Conservation (phyloP, 2,888 invertebrate genomes). For the Steinernema scapterisci region DNA sequence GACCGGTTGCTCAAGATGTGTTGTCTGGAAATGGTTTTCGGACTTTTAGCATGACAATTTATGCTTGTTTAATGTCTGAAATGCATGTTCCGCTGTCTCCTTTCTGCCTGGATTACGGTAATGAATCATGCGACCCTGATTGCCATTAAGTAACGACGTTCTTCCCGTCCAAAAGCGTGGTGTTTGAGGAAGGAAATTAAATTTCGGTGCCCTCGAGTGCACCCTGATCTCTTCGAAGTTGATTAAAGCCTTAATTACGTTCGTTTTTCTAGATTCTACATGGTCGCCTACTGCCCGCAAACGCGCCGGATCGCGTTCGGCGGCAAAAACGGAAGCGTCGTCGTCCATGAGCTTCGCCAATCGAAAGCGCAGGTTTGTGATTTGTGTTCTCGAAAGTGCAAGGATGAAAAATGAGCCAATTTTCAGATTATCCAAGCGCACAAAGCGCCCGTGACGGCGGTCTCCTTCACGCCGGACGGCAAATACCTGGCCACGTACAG, state of each 20-base stretch:
- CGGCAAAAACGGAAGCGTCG: conserved; percentile 86
- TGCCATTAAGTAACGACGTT: neutral
- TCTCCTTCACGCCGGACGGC: conserved; percentile 95
- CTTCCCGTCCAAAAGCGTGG: neutral
- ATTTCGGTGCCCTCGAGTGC: neutral
- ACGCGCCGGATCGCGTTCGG: conserved; percentile 93
- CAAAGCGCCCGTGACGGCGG: conserved; percentile 84
- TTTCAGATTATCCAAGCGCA: conserved; percentile 88
- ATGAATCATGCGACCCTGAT: neutral
- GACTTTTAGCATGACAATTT: too few relatives aligned
- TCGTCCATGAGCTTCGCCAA: conserved; percentile 91
- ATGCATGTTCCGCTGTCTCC: conserved; percentile 13
- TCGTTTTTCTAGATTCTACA: conserved; percentile 75
- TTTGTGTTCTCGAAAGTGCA: neutral
- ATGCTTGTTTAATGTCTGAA: too few relatives aligned
- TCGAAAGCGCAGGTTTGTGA: conserved; percentile 80
- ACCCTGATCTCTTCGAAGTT: neutral
- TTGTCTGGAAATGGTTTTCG: too few relatives aligned
- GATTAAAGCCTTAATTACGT: conserved; percentile 25
- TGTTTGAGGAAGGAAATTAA: neutral
- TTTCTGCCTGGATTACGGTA: neutral
- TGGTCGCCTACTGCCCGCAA: conserved; percentile 82
- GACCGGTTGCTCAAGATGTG: too few relatives aligned
- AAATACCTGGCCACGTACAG: conserved; percentile 95
- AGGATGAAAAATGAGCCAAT: neutral